These are phyloP conservation scores for Cuculus canorus DNA, from an alignment of 2,797 vertebrate genomes.

Conservation along the genomic window DNA sequence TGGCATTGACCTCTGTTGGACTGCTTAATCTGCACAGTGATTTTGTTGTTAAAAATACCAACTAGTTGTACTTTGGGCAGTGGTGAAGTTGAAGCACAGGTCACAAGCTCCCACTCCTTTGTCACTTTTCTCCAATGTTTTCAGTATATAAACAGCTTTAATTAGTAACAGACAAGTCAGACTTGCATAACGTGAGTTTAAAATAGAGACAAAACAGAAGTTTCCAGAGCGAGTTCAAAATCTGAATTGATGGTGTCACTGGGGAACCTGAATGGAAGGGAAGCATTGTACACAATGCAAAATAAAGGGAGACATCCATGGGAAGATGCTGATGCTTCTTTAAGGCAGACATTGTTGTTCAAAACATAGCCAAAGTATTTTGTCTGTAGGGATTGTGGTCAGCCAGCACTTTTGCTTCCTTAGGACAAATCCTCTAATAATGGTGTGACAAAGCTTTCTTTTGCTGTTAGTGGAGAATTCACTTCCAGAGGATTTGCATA, in stretches of 20 bases:
- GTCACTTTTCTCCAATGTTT: not conserved
- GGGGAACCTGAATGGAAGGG: not conserved
- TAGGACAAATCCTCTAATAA: not conserved
- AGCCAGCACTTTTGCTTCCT: not conserved
- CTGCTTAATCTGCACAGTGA: not conserved
- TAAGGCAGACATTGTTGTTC: not conserved
- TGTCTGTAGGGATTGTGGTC: not conserved
- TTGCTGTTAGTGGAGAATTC: slow-evolving; percentile 7
- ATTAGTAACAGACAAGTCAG: not conserved
- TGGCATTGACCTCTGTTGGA: not conserved
- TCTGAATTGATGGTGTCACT: not conserved
- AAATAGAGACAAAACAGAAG: not conserved
- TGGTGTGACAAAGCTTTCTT: slow-evolving; percentile 19
- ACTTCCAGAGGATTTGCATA: slow-evolving; percentile 10
- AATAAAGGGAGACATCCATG: not conserved
- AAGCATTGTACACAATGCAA: not conserved
- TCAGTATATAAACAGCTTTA: not conserved
- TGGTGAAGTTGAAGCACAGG: not conserved
- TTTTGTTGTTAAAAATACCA: not conserved
- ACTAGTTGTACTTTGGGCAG: not conserved
- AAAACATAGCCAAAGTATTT: not conserved
- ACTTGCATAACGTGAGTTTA: not conserved
- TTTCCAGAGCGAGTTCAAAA: not conserved
- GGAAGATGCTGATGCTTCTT: not conserved
- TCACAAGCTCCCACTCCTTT: not conserved